Evolutionary conservation across 1,140 invertebrate genomes (phyloP), one percentile per base, ranked within the genome.

Genomic region (Chlorops oryzae): DNA sequence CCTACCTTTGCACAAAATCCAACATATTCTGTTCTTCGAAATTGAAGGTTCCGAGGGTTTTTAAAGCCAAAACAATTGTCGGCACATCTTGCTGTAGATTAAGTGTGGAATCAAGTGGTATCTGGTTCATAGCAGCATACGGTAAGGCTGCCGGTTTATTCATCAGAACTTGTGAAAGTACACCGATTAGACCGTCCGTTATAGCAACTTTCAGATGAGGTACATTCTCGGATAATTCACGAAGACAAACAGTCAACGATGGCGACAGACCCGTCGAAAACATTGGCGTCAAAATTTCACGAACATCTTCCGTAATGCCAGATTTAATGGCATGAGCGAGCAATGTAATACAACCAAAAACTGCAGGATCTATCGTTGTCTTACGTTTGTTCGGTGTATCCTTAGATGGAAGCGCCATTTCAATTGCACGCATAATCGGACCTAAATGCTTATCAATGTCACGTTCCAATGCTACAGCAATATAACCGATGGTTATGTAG

Each of bases 311-410:
- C 3, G 81, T 80, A 55, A 90, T 87, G 10, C 79, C 75, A 28
- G 82, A 80, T 53, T 86, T 85, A 0, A 94, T 84, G 9, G 94
- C 90, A 69, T 90, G 84, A 1, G 88, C 90, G 2, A 99, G 67
- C 50, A 98, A 78, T 25, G 92, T 94, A n/a, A 99, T 87, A 65
- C 94, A 98, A 12, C 90, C 87, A 73, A 97, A 97, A 22, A 98
- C 86, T 1, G 90, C 83, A 1, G 92, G 88, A 61, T 98, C 95
- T 15, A 93, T 78, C 39, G 74, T 74, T 10, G 80, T 72, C 47
- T 87, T 80, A 56, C 85, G 86, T 60, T 87, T 88, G 24, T 75
- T 81, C 0, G 82, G 77, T 0, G 79, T 80, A 56, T 90, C 87
- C 63, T 87, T 88, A 1, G 85, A 78, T 1, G 93, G 92, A 17